Evolutionary conservation across 2,113 vertebrate genomes (phyloP).

Genomic region (Anguilla rostrata): DNA sequence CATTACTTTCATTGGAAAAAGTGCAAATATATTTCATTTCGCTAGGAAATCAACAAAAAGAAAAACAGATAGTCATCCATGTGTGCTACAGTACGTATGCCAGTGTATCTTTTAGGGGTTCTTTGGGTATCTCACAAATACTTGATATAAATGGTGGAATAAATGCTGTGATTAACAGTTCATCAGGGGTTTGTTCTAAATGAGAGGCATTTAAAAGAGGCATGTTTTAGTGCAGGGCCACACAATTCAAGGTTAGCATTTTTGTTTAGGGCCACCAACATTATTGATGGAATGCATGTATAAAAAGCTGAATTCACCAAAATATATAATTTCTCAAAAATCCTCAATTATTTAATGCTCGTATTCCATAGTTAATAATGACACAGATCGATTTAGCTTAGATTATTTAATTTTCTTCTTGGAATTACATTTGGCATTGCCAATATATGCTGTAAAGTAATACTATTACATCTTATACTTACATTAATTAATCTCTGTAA

Average conservation of each 20-base stretch:
- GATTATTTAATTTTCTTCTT: too few relatives aligned
- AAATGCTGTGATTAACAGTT: constrained; percentile 5
- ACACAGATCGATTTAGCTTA: neutral
- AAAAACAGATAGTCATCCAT: too few relatives aligned
- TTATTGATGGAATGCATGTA: neutral
- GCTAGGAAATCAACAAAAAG: neutral
- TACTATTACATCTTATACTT: too few relatives aligned
- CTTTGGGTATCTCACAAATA: neutral
- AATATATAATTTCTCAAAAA: neutral
- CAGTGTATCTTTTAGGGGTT: neutral
- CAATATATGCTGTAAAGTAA: too few relatives aligned
- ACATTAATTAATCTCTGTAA: too few relatives aligned
- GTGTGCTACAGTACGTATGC: neutral
- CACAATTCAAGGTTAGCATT: too few relatives aligned
- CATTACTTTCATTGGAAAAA: too few relatives aligned
- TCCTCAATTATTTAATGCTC: neutral
- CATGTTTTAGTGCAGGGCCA: constrained; percentile 10
- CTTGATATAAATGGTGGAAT: neutral
- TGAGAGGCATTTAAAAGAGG: constrained; percentile 10
- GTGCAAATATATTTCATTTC: neutral
- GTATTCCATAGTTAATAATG: neutral
- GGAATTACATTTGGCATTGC: too few relatives aligned
- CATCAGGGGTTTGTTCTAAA: constrained; percentile 26
- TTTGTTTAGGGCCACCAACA: neutral
- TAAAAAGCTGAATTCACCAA: neutral